Evolutionary conservation across 1,140 invertebrate species (phyloP).

Genomic region (Listronotus oregonensis): DNA sequence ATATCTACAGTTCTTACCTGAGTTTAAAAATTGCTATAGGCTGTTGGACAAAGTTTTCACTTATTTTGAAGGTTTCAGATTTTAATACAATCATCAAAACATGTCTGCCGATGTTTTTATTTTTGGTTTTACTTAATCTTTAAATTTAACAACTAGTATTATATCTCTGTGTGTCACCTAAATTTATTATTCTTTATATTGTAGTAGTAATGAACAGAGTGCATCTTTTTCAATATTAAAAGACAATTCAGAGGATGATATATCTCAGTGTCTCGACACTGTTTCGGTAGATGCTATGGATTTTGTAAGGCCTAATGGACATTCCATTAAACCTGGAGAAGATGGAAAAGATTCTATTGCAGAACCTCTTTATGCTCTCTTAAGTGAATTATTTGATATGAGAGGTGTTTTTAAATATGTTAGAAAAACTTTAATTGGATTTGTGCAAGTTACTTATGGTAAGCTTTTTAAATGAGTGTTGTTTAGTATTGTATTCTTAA

Average conservation of each 20-base stretch:
- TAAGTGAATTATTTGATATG: slow-evolving; percentile 89
- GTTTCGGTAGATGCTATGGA: slow-evolving; percentile 59
- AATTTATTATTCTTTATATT: slow-evolving; percentile 9
- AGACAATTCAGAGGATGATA: slow-evolving; percentile 73
- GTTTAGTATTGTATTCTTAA: no score
- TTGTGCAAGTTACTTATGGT: slow-evolving; percentile 69
- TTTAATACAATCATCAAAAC: no score
- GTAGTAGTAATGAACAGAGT: slow-evolving; percentile 54
- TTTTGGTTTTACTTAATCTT: no score
- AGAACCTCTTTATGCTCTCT: slow-evolving; percentile 82
- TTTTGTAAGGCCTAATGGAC: slow-evolving; percentile 54
- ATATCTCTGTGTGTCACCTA: no score
- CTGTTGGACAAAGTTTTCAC: no score
- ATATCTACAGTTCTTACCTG: no score
- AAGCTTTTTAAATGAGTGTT: no score
- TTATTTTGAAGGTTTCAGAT: no score
- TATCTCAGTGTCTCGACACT: slow-evolving; percentile 71
- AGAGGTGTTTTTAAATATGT: slow-evolving; percentile 86
- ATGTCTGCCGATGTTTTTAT: no score
- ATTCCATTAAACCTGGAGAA: slow-evolving; percentile 56
- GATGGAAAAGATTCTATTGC: slow-evolving; percentile 82
- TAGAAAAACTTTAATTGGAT: slow-evolving; percentile 83
- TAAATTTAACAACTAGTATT: no score
- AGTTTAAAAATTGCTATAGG: no score
- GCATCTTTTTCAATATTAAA: slow-evolving; percentile 54